Evolutionary conservation across 2,113 vertebrate genomes (phyloP).

Genomic region (Perccottus glenii): DNA sequence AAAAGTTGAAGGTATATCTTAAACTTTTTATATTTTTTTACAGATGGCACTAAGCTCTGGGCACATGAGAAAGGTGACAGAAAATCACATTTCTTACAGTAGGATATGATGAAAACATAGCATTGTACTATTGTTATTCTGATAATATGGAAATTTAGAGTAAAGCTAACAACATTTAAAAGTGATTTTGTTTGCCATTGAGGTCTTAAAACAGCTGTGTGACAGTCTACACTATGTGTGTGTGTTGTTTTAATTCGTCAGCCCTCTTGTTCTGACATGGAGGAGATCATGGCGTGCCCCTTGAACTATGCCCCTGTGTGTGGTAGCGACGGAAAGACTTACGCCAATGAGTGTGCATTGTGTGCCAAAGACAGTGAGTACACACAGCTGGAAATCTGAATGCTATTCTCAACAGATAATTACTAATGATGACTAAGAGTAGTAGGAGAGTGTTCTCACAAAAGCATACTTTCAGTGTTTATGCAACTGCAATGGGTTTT

Average conservation of each 20-base stretch:
- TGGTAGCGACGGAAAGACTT: conserved; percentile 82
- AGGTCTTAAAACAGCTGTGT: too few species aligned
- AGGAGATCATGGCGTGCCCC: conserved; percentile 71
- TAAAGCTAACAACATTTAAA: too few species aligned
- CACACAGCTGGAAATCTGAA: conserved; percentile 33
- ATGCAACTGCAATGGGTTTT: too few species aligned
- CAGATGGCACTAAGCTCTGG: conserved; percentile 48
- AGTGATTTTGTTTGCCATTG: too few species aligned
- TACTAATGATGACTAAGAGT: not conserved
- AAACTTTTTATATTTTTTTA: not conserved
- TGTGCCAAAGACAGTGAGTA: conserved; percentile 80
- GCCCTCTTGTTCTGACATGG: conserved; percentile 61
- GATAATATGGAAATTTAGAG: too few species aligned
- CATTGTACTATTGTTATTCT: not conserved
- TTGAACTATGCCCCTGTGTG: conserved; percentile 81
- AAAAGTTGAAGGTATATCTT: not conserved
- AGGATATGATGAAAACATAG: not conserved
- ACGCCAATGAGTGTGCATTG: conserved; percentile 83
- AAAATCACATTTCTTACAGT: not conserved
- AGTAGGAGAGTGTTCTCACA: not conserved
- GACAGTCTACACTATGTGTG: not conserved
- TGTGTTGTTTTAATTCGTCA: conserved; percentile 15
- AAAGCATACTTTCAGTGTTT: too few species aligned
- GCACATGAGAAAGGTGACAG: conserved; percentile 52
- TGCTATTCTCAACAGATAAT: not conserved